phyloP scores from a whole-genome alignment of 2,113 vertebrate genomes.

The Suricata suricatta region DNA sequence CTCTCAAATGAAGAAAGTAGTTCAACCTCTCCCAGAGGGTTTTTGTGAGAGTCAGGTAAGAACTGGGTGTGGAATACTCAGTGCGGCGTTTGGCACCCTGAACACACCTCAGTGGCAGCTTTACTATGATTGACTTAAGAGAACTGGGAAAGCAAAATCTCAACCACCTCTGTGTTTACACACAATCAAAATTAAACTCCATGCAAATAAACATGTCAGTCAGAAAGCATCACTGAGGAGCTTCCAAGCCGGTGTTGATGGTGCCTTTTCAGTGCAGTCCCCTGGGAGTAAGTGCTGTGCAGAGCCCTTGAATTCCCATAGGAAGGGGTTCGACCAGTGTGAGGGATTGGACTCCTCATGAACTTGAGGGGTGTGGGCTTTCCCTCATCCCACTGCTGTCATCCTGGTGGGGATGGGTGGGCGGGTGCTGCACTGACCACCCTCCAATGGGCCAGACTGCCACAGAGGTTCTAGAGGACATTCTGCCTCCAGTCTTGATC shows the following conservation, averaged over 20 bases:
- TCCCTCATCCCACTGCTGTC: not conserved
- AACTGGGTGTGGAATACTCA: not conserved
- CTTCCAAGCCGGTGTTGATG: not conserved
- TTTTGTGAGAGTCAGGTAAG: not conserved
- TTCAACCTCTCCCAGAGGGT: not conserved
- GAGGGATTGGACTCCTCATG: not conserved
- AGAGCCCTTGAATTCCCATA: not conserved
- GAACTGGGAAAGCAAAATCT: not conserved
- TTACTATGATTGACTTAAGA: not conserved
- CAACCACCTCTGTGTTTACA: not conserved
- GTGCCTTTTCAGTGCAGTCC: not conserved
- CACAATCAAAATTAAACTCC: not conserved
- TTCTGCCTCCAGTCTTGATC: not conserved
- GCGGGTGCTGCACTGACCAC: not conserved
- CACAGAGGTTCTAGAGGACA: accelerated
- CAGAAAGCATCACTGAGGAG: not conserved
- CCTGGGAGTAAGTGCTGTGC: not conserved
- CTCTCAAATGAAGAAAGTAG: not conserved
- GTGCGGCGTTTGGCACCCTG: not conserved
- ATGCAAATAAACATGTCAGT: not conserved
- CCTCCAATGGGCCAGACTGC: too few species aligned
- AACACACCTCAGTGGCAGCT: not conserved
- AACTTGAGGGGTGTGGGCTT: not conserved
- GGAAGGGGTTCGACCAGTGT: not conserved
- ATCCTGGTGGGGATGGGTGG: not conserved